Conservation (phyloP, 1,140 invertebrate genomes). For the Atopsyche davidsoni region DNA sequence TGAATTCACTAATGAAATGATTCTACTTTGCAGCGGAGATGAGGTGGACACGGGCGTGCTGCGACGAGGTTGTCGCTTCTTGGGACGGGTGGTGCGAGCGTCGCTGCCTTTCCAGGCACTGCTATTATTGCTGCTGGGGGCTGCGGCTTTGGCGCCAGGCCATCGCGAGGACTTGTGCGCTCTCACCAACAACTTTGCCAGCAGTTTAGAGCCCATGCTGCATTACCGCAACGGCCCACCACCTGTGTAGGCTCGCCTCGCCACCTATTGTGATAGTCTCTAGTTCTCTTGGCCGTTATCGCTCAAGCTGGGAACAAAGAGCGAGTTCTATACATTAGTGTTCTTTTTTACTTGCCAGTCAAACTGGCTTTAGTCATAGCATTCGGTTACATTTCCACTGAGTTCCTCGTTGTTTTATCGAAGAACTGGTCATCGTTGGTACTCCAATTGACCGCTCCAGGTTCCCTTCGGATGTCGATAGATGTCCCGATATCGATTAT, state of each 20-base stretch:
- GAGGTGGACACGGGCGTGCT: slow-evolving; percentile 60
- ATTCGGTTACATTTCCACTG: slow-evolving; percentile 20
- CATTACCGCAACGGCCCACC: slow-evolving; percentile 85
- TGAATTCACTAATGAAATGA: too few species aligned
- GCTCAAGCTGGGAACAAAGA: too few species aligned
- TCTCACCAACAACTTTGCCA: slow-evolving; percentile 72
- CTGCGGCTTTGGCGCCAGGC: slow-evolving; percentile 79
- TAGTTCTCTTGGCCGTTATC: too few species aligned
- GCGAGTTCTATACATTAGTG: too few species aligned
- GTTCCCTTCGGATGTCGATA: too few species aligned
- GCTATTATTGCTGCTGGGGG: slow-evolving; percentile 80
- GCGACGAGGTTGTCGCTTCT: slow-evolving; percentile 69
- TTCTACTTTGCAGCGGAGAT: slow-evolving; percentile 36
- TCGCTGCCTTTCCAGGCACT: slow-evolving; percentile 88
- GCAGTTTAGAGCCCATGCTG: slow-evolving; percentile 77
- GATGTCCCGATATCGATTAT: too few species aligned
- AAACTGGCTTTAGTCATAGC: slow-evolving; percentile 9
- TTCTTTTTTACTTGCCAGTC: too few species aligned
- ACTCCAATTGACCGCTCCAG: too few species aligned
- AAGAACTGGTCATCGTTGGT: slow-evolving; percentile 9
- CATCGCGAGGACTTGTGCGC: slow-evolving; percentile 79
- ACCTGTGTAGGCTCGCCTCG: slow-evolving; percentile 58
- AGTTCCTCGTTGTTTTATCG: slow-evolving; percentile 7
- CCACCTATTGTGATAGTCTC: slow-evolving; percentile 1
- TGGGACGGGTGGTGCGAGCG: slow-evolving; percentile 79